Evolutionary conservation across 2,113 vertebrate species (phyloP).

Genomic region (Prietella phreatophila): DNA sequence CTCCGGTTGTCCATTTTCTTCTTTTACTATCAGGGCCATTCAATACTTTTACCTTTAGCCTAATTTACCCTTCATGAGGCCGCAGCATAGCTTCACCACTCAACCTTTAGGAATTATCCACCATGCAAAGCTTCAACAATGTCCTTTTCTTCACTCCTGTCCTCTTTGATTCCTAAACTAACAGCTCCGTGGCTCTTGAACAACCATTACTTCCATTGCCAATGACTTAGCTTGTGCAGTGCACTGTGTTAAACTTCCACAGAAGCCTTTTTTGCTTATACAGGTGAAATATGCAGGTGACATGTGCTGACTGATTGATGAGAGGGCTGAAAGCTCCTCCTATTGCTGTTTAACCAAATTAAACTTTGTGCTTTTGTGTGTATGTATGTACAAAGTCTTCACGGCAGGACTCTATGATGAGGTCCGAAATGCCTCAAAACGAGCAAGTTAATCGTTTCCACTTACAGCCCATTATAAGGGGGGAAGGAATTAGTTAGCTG

Average conservation of each 20-base stretch:
- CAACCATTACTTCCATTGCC: background rate
- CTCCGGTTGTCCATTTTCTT: conserved; percentile 42
- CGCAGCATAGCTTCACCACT: conserved; percentile 13
- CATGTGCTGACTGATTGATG: conserved; percentile 66
- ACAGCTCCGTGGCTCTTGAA: conserved; percentile 18
- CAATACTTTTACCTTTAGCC: conserved; percentile 45
- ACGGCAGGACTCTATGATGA: conserved; percentile 1
- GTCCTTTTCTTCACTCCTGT: conserved; percentile 19
- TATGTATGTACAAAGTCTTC: conserved; percentile 9
- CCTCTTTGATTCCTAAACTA: conserved; percentile 35
- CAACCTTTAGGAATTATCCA: conserved; percentile 19
- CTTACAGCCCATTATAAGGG: conserved; percentile 69
- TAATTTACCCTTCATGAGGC: conserved; percentile 24
- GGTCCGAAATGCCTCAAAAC: conserved; percentile 43
- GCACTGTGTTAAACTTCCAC: conserved; percentile 61
- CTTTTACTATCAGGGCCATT: conserved; percentile 30
- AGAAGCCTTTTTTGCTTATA: conserved; percentile 65
- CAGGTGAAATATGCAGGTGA: conserved; percentile 61
- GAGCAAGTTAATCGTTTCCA: conserved; percentile 68
- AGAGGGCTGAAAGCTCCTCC: conserved; percentile 18
- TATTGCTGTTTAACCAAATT: conserved; percentile 40
- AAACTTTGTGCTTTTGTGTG: conserved; percentile 19
- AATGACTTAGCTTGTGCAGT: conserved; percentile 43
- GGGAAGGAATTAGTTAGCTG: conserved; percentile 65
- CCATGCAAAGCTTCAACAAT: conserved; percentile 23